phyloP scores from a whole-genome alignment of 1,140 invertebrate species.

The Octopus sinensis region DNA sequence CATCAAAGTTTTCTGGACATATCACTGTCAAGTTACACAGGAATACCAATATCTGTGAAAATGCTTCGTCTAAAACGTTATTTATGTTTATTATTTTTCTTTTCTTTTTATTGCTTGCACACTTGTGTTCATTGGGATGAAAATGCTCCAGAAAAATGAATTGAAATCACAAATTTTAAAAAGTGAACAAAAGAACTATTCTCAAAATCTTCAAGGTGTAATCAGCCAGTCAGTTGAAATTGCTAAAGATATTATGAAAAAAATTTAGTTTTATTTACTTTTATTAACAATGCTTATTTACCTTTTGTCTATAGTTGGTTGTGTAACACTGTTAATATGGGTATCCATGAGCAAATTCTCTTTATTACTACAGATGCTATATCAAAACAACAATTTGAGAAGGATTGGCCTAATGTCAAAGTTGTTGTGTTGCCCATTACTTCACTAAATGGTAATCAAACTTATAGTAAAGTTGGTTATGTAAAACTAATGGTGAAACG shows the following conservation, averaged over 20 bases:
- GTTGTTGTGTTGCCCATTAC: conserved; percentile 25
- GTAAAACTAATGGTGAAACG: conserved; percentile 39
- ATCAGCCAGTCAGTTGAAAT: not conserved
- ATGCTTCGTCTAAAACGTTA: no score
- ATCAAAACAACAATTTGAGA: conserved; percentile 17
- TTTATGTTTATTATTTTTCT: no score
- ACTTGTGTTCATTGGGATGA: no score
- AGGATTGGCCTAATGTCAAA: conserved; percentile 36
- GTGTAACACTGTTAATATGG: conserved; percentile 41
- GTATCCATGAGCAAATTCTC: no score
- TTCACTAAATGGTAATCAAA: conserved; percentile 29
- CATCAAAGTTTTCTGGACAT: no score
- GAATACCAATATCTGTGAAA: no score
- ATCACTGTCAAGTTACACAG: no score
- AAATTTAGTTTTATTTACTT: conserved; percentile 32
- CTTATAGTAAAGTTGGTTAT: conserved; percentile 40
- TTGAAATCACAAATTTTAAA: no score
- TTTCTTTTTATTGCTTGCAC: no score
- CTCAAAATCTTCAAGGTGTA: not conserved
- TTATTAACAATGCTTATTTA: conserved; percentile 45
- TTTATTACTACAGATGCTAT: no score
- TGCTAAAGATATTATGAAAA: not conserved
- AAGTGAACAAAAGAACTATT: not conserved
- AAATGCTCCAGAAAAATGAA: no score
- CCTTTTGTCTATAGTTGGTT: conserved; percentile 43